Conservation (phyloP, 2,113 vertebrate genomes). For the Tenebrosternarchus preto region DNA sequence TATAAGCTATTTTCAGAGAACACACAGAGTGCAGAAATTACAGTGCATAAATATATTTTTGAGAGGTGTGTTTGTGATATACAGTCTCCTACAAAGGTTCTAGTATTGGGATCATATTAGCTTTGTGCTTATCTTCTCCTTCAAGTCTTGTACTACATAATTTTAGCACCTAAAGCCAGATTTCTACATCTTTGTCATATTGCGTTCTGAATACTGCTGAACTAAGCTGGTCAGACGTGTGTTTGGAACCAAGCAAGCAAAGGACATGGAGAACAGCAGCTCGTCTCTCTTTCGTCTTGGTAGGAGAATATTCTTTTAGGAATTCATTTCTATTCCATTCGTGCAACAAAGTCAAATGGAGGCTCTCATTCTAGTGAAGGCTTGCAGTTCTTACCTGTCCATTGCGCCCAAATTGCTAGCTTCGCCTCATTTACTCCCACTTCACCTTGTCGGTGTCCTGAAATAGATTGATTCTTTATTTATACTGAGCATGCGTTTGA, state of each 20-base stretch:
- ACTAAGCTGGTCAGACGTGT: no score
- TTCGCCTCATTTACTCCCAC: slow-evolving; percentile 6
- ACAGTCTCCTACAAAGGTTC: no score
- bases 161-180: no score
- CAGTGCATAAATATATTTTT: no score
- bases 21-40: no score
- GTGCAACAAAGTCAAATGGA: neutral
- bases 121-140: no score
- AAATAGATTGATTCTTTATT: slow-evolving; percentile 1
- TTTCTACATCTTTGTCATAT: no score
- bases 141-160: no score
- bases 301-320: neutral
- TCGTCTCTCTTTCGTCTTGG: neutral
- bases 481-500: neutral
- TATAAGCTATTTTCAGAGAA: no score
- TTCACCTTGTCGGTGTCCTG: neutral
- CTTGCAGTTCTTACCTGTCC: neutral
- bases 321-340: neutral
- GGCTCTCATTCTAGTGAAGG: neutral
- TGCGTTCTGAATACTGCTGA: no score
- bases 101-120: no score
- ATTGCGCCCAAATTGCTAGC: neutral
- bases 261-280: neutral
- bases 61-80: no score
- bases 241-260: neutral